These are phyloP conservation scores for Paralvinella palmiformis DNA, from an alignment of 1,140 invertebrate genomes.

Conservation along the genomic window DNA sequence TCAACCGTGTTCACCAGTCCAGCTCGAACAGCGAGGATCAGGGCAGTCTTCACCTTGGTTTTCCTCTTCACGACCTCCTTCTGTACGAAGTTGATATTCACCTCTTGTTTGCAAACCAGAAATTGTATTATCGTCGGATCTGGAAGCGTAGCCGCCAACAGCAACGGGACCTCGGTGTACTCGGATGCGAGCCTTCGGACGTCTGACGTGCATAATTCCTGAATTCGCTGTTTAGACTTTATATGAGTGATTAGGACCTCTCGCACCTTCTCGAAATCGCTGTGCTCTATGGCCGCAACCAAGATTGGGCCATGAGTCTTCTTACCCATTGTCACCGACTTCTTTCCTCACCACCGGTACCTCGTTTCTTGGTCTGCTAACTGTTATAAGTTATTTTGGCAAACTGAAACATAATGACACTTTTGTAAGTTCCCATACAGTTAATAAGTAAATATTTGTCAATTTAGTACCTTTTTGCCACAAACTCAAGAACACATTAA, in stretches of 20 bases:
- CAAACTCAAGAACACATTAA: too few species aligned
- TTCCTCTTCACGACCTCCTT: constrained; percentile 6
- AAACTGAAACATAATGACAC: too few species aligned
- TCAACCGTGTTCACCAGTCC: constrained; percentile 19
- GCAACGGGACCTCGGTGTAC: constrained; percentile 13
- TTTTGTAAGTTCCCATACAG: too few species aligned
- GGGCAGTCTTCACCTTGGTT: constrained; percentile 14
- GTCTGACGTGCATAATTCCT: constrained; percentile 12
- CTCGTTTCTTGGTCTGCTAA: too few species aligned
- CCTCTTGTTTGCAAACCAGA: constrained; percentile 16
- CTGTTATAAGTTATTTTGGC: too few species aligned
- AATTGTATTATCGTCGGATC: constrained; percentile 21
- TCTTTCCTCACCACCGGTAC: too few species aligned
- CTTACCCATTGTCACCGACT: too few species aligned
- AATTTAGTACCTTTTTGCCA: too few species aligned
- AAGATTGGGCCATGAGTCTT: constrained; percentile 19
- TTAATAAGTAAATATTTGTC: too few species aligned
- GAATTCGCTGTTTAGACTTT: constrained; percentile 12
- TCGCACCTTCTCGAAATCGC: constrained; percentile 16
- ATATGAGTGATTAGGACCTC: constrained; percentile 17
- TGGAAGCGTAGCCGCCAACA: constrained; percentile 15
- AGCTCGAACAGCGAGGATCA: constrained; percentile 9
- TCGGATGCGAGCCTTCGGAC: constrained; percentile 19
- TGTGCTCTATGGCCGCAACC: constrained; percentile 18
- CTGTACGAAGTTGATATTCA: constrained; percentile 18